phyloP scores from a whole-genome alignment of 2,113 vertebrate genomes.

The Gila orcuttii region DNA sequence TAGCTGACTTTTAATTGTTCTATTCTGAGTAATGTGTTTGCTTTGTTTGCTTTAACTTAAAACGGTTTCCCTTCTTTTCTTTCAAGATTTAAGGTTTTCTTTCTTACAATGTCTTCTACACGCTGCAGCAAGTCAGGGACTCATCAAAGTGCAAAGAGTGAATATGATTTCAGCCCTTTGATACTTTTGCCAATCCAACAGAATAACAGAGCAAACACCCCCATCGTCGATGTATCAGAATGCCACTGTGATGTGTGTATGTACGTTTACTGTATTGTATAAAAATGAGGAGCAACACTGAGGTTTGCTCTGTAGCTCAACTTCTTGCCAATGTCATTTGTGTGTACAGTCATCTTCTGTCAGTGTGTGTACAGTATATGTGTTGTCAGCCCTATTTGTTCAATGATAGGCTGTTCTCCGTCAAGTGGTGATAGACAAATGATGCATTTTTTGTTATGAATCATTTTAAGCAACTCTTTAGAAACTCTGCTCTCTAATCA shows the following conservation, averaged over 20 bases:
- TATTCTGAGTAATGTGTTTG: background rate
- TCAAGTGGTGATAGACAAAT: slow-evolving; percentile 50
- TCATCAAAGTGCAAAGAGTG: slow-evolving; percentile 31
- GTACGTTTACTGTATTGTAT: background rate
- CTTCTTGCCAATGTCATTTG: background rate
- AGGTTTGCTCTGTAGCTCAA: background rate
- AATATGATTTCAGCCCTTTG: slow-evolving; percentile 8
- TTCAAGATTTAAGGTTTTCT: slow-evolving; percentile 2
- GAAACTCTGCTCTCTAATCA: slow-evolving; percentile 50
- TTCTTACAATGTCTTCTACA: slow-evolving; percentile 13
- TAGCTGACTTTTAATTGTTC: background rate
- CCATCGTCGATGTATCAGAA: background rate
- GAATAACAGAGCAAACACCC: slow-evolving; percentile 10
- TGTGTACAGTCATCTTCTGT: slow-evolving; percentile 24
- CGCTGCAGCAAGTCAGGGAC: slow-evolving; percentile 19
- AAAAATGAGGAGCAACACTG: background rate
- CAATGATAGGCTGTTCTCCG: slow-evolving; percentile 46
- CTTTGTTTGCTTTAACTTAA: slow-evolving; percentile 20
- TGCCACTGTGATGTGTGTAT: background rate
- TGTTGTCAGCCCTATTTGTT: slow-evolving; percentile 10
- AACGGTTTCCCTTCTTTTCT: slow-evolving; percentile 26
- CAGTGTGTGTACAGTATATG: background rate
- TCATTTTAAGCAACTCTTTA: slow-evolving; percentile 52
- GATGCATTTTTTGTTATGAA: slow-evolving; percentile 51
- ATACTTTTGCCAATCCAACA: slow-evolving; percentile 17